These are phyloP conservation scores for Melanocharis versteri DNA, from an alignment of 2,113 vertebrate species.

Conservation along the genomic window DNA sequence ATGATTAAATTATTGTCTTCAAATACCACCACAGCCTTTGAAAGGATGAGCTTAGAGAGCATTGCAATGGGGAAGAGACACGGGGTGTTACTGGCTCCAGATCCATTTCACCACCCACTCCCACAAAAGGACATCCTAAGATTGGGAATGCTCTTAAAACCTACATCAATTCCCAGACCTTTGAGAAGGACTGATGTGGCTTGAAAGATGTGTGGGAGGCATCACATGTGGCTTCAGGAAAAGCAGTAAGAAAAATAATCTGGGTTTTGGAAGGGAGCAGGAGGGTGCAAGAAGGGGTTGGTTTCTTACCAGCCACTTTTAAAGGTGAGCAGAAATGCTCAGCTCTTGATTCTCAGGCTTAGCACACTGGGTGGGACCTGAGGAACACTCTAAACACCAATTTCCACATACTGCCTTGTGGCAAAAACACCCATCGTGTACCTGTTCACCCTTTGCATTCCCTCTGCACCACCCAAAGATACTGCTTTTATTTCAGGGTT, in stretches of 20 bases:
- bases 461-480: not conserved
- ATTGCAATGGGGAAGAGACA: not conserved
- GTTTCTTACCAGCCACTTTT: not conserved
- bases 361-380: rapidly evolving
- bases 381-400: not conserved
- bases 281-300: rapidly evolving
- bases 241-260: not conserved
- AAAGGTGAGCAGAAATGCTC: not conserved
- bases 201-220: not conserved
- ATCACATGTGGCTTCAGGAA: not conserved
- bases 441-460: not conserved
- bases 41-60: not conserved
- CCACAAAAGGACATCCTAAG: rapidly evolving
- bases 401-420: not conserved
- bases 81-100: rapidly evolving
- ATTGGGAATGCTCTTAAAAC: not conserved
- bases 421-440: not conserved
- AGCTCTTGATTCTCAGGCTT: not conserved
- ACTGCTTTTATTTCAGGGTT: not conserved
- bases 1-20: not conserved
- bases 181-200: not conserved
- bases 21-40: not conserved
- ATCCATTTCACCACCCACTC: not conserved
- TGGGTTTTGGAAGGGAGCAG: not conserved
- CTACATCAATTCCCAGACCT: not conserved